A percentile compares a stretch with the other conserved stretches of the same genome.
These are phyloP conservation scores for Acanthurus tractus DNA, from an alignment of 2,797 vertebrate species.

Conservation along the genomic window DNA sequence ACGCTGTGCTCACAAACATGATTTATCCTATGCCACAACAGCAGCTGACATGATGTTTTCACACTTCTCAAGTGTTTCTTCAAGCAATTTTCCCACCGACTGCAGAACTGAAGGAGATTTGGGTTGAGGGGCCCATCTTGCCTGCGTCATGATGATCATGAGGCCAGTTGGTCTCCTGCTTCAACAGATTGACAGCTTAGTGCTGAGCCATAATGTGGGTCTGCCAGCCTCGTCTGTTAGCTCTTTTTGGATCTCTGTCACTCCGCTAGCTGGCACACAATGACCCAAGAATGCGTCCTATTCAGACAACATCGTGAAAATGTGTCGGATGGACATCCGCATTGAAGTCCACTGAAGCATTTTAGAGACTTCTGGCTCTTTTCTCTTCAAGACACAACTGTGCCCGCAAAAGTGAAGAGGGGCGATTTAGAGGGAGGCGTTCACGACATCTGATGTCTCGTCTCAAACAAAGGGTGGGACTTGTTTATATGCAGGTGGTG, in stretches of 20 bases:
- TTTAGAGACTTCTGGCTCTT: slow-evolving; percentile 79
- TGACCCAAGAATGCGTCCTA: slow-evolving; percentile 62
- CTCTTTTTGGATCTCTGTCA: slow-evolving; percentile 70
- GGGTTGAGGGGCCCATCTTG: slow-evolving; percentile 45
- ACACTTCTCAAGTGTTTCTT: slow-evolving; percentile 21
- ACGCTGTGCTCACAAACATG: slow-evolving; percentile 19
- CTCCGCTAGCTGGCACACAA: slow-evolving; percentile 58
- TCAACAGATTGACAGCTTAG: slow-evolving; percentile 67
- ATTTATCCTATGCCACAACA: slow-evolving; percentile 23
- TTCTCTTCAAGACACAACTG: slow-evolving; percentile 71
- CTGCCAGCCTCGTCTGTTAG: slow-evolving; percentile 68
- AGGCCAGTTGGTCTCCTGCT: slow-evolving; percentile 53
- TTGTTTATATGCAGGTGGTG: slow-evolving; percentile 79
- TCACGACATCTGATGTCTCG: slow-evolving; percentile 77
- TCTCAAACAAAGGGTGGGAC: slow-evolving; percentile 70
- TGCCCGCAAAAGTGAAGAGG: slow-evolving; percentile 67
- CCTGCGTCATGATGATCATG: slow-evolving; percentile 41
- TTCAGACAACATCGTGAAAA: slow-evolving; percentile 72
- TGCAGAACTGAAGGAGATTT: slow-evolving; percentile 55
- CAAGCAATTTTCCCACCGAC: slow-evolving; percentile 45
- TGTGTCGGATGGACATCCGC: slow-evolving; percentile 72
- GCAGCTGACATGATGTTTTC: slow-evolving; percentile 15
- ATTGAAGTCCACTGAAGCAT: slow-evolving; percentile 81
- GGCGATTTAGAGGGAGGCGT: slow-evolving; percentile 72
- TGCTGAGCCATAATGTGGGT: slow-evolving; percentile 56